Evolutionary conservation across 1,140 invertebrate genomes (phyloP), one percentile per base, ranked within the genome.

Genomic region (Aphis craccivora): DNA sequence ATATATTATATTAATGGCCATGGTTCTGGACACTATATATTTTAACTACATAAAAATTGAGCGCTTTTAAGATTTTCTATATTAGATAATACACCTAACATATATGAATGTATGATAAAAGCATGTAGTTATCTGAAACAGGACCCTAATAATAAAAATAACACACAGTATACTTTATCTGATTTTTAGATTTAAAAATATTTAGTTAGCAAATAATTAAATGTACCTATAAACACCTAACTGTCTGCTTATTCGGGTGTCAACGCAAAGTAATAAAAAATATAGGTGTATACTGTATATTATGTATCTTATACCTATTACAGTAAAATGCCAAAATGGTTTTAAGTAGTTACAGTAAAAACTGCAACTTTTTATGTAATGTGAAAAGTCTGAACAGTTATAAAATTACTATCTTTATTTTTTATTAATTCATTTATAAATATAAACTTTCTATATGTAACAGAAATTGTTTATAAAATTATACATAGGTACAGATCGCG

Each of bases 131-230:
- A 76, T 76, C 14, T 76, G 1, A 76, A 76, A 76, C 60, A 18
- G n/a, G 60, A 76, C 60, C 30, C 30, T 76, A n/a, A n/a, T n/a
- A 76, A n/a, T 76, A 76, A 76, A 76, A 30, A 67, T 18, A n/a
- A 18, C 14, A 67, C 30, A 23, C 23, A 76, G n/a, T 18, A 76
- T n/a, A 18, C 18, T 2, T n/a, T 76, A 76, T 76, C 60, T 76
- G 30, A n/a, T 76, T 76, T n/a, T 76, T n/a, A 76, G 60, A 76
- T 76, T 76, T n/a, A n/a, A n/a, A 76, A 76, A 76, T 76, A 76
- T 76, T 76, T 76, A 76, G 60, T n/a, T n/a, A n/a, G 60, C 60
- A 76, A 76, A 76, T 76, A n/a, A 76, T n/a, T 76, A 76, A 76
- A n/a, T 18, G 60, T n/a, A 76, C 60, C 30, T 6, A 20, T n/a